phyloP scores from a whole-genome alignment of 1,140 invertebrate species.

The Oppia nitens region DNA sequence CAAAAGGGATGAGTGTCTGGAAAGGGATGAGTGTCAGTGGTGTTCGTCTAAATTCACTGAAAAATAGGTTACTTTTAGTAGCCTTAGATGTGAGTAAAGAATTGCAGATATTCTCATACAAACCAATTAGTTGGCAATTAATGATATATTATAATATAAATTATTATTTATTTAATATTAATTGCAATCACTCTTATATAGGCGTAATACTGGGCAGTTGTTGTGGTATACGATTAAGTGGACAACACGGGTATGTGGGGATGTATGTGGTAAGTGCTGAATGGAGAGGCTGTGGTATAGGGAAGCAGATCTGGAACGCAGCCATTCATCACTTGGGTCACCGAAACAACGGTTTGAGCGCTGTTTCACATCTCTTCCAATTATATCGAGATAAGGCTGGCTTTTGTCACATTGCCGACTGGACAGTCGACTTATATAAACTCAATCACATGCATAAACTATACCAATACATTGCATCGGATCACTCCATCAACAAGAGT shows the following conservation, averaged over 20 bases:
- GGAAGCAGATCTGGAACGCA: constrained; percentile 20
- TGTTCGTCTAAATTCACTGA: neutral
- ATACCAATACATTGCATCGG: neutral
- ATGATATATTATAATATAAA: no score
- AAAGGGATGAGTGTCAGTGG: neutral
- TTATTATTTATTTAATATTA: neutral
- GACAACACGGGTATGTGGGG: constrained; percentile 19
- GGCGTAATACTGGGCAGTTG: constrained; percentile 19
- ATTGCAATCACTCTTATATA: neutral
- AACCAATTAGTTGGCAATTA: no score
- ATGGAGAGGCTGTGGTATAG: constrained; percentile 18
- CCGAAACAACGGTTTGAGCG: constrained; percentile 19
- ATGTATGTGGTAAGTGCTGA: constrained; percentile 19
- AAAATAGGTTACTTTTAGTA: neutral
- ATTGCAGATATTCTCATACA: no score
- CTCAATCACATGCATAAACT: neutral
- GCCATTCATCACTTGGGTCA: constrained; percentile 18
- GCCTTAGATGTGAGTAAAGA: neutral
- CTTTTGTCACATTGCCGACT: constrained; percentile 13
- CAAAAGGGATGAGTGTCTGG: neutral
- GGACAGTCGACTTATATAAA: constrained; percentile 19
- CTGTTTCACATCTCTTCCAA: constrained; percentile 13
- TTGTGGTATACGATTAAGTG: constrained; percentile 18
- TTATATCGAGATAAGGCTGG: constrained; percentile 20
- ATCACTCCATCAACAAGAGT: neutral